A percentile compares a stretch with the other conserved stretches of the same genome.
Evolutionary conservation across 1,140 invertebrate species (phyloP).

Genomic region (Colletes latitarsis): DNA sequence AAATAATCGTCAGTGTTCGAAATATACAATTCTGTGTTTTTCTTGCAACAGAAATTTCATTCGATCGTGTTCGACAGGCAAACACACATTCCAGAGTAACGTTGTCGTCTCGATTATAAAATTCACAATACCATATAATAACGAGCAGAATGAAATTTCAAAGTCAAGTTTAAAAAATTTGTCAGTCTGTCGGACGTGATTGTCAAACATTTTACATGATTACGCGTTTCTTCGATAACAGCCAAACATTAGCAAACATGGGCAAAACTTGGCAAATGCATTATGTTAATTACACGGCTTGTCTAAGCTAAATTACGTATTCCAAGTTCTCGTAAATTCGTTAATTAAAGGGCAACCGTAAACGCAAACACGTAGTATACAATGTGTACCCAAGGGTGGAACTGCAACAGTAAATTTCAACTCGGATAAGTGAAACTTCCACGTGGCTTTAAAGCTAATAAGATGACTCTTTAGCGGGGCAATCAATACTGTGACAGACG

Average conservation of each 20-base stretch:
- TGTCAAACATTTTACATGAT: neutral
- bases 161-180: too few relatives aligned
- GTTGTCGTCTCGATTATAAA: too few relatives aligned
- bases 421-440: conserved; percentile 41
- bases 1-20: neutral
- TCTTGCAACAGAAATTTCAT: too few relatives aligned
- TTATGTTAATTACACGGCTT: conserved; percentile 47
- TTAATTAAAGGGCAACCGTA: conserved; percentile 44
- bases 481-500: neutral
- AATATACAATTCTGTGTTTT: too few relatives aligned
- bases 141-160: too few relatives aligned
- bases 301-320: conserved; percentile 38
- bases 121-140: too few relatives aligned
- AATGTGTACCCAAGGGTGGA: conserved; percentile 16
- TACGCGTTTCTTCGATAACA: neutral
- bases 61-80: too few relatives aligned
- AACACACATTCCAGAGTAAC: too few relatives aligned
- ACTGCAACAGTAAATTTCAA: conserved; percentile 37
- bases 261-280: conserved; percentile 36
- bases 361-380: conserved; percentile 34
- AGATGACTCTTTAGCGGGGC: conserved; percentile 1
- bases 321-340: conserved; percentile 43
- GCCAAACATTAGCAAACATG: neutral
- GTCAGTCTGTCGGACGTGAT: too few relatives aligned
- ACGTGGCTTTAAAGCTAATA: conserved; percentile 31